phyloP scores from a whole-genome alignment of 2,888 invertebrate genomes.

The Drosophila rubida region DNA sequence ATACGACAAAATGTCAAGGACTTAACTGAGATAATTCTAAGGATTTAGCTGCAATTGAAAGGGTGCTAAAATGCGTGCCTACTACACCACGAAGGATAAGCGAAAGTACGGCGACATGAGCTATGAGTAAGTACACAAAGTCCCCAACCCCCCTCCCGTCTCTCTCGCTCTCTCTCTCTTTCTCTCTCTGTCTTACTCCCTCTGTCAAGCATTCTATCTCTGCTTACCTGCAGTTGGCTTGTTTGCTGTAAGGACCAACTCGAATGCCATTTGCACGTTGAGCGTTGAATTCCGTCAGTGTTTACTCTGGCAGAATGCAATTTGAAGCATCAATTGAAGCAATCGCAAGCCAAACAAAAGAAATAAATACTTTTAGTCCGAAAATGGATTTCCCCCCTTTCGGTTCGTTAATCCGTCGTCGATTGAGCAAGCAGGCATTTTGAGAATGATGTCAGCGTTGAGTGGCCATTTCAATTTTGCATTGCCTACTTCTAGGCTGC shows the following conservation, averaged over 20 bases:
- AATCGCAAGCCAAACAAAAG: slow-evolving; percentile 41
- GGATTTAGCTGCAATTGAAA: slow-evolving; percentile 30
- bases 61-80: slow-evolving; percentile 73
- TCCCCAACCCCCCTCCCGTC: slow-evolving; percentile 1
- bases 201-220: not conserved
- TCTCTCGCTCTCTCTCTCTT: not conserved
- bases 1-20: slow-evolving; percentile 65
- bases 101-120: slow-evolving; percentile 78
- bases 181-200: slow-evolving; percentile 7
- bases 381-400: slow-evolving; percentile 12
- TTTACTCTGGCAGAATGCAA: slow-evolving; percentile 55
- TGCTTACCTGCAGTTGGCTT: slow-evolving; percentile 40
- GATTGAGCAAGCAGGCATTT: not conserved
- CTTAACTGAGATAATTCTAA: slow-evolving; percentile 37
- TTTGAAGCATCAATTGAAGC: slow-evolving; percentile 59
- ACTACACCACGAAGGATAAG: slow-evolving; percentile 73
- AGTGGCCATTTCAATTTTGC: not conserved
- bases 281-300: slow-evolving; percentile 27
- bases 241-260: slow-evolving; percentile 58
- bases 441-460: not conserved
- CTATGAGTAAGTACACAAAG: slow-evolving; percentile 77
- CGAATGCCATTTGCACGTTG: slow-evolving; percentile 61
- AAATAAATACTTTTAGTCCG: slow-evolving; percentile 1
- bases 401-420: not conserved
- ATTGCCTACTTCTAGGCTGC: slow-evolving; percentile 39